Evolutionary conservation across 2,888 invertebrate species (phyloP), one percentile per base, ranked within the genome.

Genomic region (Drosophila phalerata): DNA sequence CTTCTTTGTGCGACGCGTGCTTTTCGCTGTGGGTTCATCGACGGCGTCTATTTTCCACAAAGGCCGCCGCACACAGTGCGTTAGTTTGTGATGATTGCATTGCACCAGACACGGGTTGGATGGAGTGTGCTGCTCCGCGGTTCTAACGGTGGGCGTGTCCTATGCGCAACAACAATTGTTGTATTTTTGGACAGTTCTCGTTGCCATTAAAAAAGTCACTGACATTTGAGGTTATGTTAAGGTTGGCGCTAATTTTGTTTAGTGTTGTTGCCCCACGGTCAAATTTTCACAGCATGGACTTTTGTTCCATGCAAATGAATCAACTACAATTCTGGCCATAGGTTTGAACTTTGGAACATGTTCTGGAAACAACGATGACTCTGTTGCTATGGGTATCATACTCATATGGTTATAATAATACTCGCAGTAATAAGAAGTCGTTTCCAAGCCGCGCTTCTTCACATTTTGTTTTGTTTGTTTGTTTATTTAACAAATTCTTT

Each of bases 151-250:
- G 86, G 84, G 88, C 81, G 84, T 88, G 84, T 83, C 88, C 57
- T 55, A 60, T 78, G 68, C 78, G 88, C 82, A 83, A 73, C 68
- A 69, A 79, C 71, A 76, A 76, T 76, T 76, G 68, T 64, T 32
- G 51, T 77, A 75, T 75, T 71, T 85, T 69, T 70, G 65, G 69
- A 63, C 65, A 57, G 55, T 77, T 43, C 40, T 34, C 49, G 49
- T 67, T 45, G 65, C 56, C 66, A 56, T 77, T 30, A 22, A 49
- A 22, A 49, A 49, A 51, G 51, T 58, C 40, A 11, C 25, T 49
- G 49, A 53, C 22, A 45, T 78, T 90, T 90, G 83, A 90, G 90
- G 90, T 90, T 90, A 90, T 81, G 90, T 87, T 72, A 56, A 42
- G 57, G 52, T 77, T 81, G 79, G 72, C 76, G 79, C 71, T 76